Conservation (phyloP, 2,888 invertebrate species). For the Netelia fuscicornis region DNA sequence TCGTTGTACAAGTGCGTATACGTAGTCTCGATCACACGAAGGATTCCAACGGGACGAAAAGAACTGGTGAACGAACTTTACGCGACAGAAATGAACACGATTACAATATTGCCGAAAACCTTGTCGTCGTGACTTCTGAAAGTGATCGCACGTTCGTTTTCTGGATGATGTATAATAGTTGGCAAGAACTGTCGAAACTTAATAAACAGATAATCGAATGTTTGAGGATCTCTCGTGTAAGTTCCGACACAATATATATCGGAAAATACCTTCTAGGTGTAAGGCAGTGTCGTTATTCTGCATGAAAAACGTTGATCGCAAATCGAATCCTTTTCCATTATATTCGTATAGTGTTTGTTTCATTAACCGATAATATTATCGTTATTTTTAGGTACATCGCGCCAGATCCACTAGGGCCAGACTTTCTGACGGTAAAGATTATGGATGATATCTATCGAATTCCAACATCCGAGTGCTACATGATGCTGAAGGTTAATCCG, state of each 20-base stretch:
- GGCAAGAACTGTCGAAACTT: background rate
- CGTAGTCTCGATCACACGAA: background rate
- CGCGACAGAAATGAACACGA: background rate
- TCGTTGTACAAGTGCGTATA: background rate
- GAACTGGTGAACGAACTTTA: background rate
- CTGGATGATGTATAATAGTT: background rate
- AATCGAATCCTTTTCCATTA: background rate
- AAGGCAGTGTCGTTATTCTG: background rate
- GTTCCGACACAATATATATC: background rate
- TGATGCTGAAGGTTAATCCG: constrained; percentile 23
- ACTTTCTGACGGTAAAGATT: constrained; percentile 52
- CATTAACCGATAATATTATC: constrained; percentile 40
- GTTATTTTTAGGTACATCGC: constrained; percentile 68
- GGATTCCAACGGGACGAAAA: background rate
- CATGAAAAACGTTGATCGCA: background rate
- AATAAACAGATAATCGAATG: background rate
- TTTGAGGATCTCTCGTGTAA: background rate
- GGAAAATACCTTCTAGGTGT: background rate
- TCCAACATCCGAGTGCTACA: constrained; percentile 46
- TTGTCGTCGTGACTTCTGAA: constrained; percentile 2
- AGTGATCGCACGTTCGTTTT: background rate
- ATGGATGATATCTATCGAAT: constrained; percentile 56
- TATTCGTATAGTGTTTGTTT: background rate
- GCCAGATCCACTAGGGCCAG: constrained; percentile 57
- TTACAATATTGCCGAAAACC: constrained; percentile 12